Base-by-base conservation (phyloP, 2,113 vertebrate species). In the Apaloderma vittatum region DNA sequence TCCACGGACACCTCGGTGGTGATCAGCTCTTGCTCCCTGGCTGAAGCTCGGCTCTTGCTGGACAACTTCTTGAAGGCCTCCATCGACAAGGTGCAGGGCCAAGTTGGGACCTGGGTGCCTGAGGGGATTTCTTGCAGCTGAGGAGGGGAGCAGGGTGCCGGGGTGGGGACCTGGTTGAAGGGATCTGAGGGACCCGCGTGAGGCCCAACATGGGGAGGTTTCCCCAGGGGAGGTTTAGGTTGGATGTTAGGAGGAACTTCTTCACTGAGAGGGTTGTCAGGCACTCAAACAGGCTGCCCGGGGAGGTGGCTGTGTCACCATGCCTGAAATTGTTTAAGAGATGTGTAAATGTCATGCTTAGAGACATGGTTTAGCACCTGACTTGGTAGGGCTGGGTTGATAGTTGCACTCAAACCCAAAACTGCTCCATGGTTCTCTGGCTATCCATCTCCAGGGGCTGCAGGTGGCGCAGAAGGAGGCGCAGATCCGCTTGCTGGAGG, bases 1-100 rank as follows among this genome's bases (percentile, higher is more conserved):
- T 99, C 99, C 1, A 99, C 99, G 0, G 99, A 99, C 97, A 99
- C 99, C 2, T 99, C 99, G 0, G 99, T 99, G 94, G 99, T 99
- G 91, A 99, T 99, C 97, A 99, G 99, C 94, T 99, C 99, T 91
- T 99, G 99, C 90, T 99, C 99, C 8, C 96, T 99, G 97, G 99
- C 99, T 0, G 99, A 99, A 97, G 99, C 99, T 3, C 99, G 99
- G 30, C 99, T 99, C 74, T 98, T 99, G 89, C 97, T 99, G 96
- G 99, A 99, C 90, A 99, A 99, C 96, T 99, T 99, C 96, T 98
- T 99, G 63, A 99, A 99, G 94, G 99, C 99, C 3, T 99, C 99
- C 55, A 99, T 99, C 2, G 99, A 99, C 86, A 99, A 99, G 98
- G 99, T 99, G 46, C 16, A 49, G 26, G 29, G 27, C 63, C 4